Evolutionary conservation across 2,888 invertebrate species (phyloP).

Genomic region (Strigamia transsilvanica): DNA sequence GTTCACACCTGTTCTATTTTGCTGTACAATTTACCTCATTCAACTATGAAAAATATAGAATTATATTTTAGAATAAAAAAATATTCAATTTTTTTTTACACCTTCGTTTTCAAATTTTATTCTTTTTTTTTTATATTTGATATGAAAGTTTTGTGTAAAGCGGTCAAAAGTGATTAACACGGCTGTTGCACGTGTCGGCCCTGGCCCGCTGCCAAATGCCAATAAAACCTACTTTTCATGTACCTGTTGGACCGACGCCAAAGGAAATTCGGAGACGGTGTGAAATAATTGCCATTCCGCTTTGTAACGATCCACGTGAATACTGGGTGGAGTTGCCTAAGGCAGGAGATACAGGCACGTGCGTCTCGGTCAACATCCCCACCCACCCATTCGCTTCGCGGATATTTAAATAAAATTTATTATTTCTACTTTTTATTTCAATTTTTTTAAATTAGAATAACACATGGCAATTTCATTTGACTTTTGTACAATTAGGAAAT

Average conservation of each 20-base stretch:
- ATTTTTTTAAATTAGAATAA: not conserved
- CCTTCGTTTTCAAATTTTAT: not conserved
- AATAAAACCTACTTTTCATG: constrained; percentile 29
- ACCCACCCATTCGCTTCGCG: not conserved
- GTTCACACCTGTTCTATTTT: constrained; percentile 20
- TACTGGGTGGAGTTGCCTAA: constrained; percentile 42
- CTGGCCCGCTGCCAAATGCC: constrained; percentile 19
- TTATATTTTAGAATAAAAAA: constrained; percentile 5
- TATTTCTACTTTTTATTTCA: not conserved
- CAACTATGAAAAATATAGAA: not conserved
- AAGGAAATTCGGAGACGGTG: constrained; percentile 22
- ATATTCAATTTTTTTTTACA: not conserved
- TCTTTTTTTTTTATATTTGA: not conserved
- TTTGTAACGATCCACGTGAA: constrained; percentile 44
- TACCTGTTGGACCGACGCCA: constrained; percentile 17
- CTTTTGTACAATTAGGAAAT: not conserved
- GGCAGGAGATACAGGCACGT: constrained; percentile 47
- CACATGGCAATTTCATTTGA: not conserved
- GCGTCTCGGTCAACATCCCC: constrained; percentile 45
- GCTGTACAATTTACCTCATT: constrained; percentile 28
- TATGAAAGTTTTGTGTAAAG: not conserved
- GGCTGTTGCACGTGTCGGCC: not conserved
- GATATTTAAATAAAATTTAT: not conserved
- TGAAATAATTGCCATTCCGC: constrained; percentile 41
- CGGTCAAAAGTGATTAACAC: not conserved